Conservation (phyloP, 1,140 invertebrate genomes). For the Oryzaephilus surinamensis region DNA sequence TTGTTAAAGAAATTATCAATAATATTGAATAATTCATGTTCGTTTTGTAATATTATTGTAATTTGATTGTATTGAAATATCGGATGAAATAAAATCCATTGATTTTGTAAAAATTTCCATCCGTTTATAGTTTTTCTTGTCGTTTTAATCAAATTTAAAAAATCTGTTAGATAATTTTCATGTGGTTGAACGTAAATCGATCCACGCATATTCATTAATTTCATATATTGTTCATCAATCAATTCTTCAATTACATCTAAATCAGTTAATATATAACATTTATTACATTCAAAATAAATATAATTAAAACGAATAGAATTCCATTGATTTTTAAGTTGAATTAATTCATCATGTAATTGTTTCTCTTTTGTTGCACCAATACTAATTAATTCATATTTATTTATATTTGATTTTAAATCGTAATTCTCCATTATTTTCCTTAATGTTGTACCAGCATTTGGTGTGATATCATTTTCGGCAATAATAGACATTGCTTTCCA, state of each 20-base stretch:
- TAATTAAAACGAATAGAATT: slow-evolving; percentile 52
- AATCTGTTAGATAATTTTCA: slow-evolving; percentile 57
- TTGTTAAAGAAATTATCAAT: no score
- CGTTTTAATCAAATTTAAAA: slow-evolving; percentile 66
- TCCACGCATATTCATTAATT: slow-evolving; percentile 74
- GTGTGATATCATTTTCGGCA: slow-evolving; percentile 70
- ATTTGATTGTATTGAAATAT: slow-evolving; percentile 88
- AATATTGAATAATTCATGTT: slow-evolving; percentile 64
- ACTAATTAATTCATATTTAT: slow-evolving; percentile 75
- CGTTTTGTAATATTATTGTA: slow-evolving; percentile 78
- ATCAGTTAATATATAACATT: slow-evolving; percentile 51
- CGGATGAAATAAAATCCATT: slow-evolving; percentile 78
- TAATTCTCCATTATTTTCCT: slow-evolving; percentile 63
- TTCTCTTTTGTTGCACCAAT: slow-evolving; percentile 80
- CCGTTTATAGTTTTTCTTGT: slow-evolving; percentile 70
- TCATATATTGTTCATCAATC: slow-evolving; percentile 78
- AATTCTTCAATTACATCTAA: slow-evolving; percentile 74
- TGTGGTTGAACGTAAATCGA: slow-evolving; percentile 86
- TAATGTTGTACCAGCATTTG: slow-evolving; percentile 67
- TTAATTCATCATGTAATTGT: slow-evolving; percentile 61
- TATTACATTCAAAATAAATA: neutral
- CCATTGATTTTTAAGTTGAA: slow-evolving; percentile 78
- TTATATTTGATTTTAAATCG: slow-evolving; percentile 58
- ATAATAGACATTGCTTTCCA: slow-evolving; percentile 83
- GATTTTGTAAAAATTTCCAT: slow-evolving; percentile 74